Evolutionary conservation across 2,797 vertebrate genomes (phyloP).

Genomic region (Myioborus melanocephalus): DNA sequence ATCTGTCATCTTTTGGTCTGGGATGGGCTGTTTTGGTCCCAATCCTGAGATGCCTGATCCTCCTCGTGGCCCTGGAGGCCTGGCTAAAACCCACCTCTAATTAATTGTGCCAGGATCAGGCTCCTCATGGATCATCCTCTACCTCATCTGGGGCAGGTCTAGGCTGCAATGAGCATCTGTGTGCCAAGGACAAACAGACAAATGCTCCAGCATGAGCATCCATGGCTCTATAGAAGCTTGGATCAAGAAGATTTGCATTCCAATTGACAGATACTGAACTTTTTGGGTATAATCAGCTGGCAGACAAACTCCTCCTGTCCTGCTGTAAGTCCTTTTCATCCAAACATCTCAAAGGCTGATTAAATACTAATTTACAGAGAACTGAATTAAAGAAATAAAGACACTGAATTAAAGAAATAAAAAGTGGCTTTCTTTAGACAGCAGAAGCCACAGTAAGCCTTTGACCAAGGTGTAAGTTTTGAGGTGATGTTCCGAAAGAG

Average conservation of each 20-base stretch:
- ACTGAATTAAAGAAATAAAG: not conserved
- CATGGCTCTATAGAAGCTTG: not conserved
- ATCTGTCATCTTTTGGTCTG: not conserved
- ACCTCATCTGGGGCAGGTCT: not conserved
- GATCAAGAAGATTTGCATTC: not conserved
- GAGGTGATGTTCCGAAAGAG: not conserved
- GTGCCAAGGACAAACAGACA: not conserved
- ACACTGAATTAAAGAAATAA: not conserved
- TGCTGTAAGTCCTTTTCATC: not conserved
- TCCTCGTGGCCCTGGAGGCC: not conserved
- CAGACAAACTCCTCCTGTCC: not conserved
- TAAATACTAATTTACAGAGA: not conserved
- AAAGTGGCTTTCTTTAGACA: not conserved
- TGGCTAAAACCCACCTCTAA: not conserved
- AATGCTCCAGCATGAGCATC: not conserved
- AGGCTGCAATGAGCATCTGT: not conserved
- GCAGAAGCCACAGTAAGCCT: not conserved
- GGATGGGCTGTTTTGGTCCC: not conserved
- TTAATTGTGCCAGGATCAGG: not conserved
- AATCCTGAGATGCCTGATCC: not conserved
- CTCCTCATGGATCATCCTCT: not conserved
- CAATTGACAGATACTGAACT: not conserved
- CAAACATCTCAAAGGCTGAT: not conserved
- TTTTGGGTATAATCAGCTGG: not conserved
- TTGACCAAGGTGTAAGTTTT: not conserved